These are phyloP conservation scores for Bugulina stolonifera DNA, from an alignment of 2,888 invertebrate species.

Conservation along the genomic window DNA sequence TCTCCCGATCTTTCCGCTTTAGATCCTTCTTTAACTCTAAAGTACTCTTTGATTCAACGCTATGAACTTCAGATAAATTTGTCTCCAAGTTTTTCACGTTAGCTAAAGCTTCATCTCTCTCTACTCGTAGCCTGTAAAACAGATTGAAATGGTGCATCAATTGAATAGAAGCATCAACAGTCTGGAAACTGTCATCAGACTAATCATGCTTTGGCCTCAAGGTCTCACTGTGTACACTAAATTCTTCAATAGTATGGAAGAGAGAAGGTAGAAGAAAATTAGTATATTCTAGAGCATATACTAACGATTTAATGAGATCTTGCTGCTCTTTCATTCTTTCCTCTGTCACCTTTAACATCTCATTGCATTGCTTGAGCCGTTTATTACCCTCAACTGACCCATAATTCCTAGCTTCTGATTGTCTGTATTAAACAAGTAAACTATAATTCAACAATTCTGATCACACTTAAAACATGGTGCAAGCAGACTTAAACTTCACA, in stretches of 20 bases:
- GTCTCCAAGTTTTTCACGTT: neutral
- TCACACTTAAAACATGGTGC: too few relatives aligned
- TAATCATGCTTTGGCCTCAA: too few relatives aligned
- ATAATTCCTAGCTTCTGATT: neutral
- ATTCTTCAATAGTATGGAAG: neutral
- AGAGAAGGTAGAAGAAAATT: too few relatives aligned
- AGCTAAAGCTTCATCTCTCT: neutral
- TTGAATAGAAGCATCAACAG: too few relatives aligned
- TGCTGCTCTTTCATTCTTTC: slow-evolving; percentile 10
- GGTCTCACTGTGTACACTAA: too few relatives aligned
- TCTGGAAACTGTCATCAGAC: too few relatives aligned
- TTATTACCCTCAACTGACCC: neutral
- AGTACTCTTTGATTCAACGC: neutral
- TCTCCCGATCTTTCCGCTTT: neutral
- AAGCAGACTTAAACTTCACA: too few relatives aligned
- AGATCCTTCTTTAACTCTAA: neutral
- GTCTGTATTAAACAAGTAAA: neutral
- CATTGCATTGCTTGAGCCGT: slow-evolving; percentile 14
- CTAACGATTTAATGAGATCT: slow-evolving; percentile 9
- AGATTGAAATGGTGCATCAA: too few relatives aligned
- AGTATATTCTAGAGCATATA: too few relatives aligned
- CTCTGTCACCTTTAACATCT: slow-evolving; percentile 18
- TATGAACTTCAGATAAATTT: neutral
- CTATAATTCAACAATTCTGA: too few relatives aligned
- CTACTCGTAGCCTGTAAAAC: slow-evolving; percentile 4